Conservation (phyloP, 1,140 invertebrate species). For the Sitobion miscanthi region DNA sequence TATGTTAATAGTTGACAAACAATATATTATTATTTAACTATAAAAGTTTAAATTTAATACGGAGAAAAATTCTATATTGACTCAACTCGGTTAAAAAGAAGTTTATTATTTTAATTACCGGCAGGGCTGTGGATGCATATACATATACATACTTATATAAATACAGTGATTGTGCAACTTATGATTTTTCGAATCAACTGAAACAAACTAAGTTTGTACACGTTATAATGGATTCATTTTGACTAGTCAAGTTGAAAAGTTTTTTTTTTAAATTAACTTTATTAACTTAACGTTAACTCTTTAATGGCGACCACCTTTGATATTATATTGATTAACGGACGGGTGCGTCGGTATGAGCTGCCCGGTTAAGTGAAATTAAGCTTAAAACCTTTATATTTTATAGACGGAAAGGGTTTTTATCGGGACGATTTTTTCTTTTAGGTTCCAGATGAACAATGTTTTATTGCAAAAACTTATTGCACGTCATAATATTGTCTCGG, state of each 20-base stretch:
- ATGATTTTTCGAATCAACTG: no score
- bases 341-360: not conserved
- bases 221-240: not conserved
- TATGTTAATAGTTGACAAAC: not conserved
- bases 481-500: constrained; percentile 5
- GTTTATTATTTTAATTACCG: not conserved
- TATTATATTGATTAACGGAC: not conserved
- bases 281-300: not conserved
- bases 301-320: not conserved
- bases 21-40: not conserved
- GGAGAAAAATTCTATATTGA: not conserved
- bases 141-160: not conserved
- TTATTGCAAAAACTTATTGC: not conserved
- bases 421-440: not conserved
- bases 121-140: no score
- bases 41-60: not conserved
- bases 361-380: not conserved
- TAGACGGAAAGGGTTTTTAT: not conserved
- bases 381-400: not conserved
- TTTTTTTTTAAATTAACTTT: not conserved
- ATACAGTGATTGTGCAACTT: not conserved
- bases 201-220: not conserved
- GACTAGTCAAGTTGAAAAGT: not conserved
- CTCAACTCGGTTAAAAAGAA: not conserved
- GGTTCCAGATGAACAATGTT: not conserved